A percentile compares a stretch with the other conserved stretches of the same genome.
Evolutionary conservation across 2,113 vertebrate genomes (phyloP).

Genomic region (Myiozetetes cayanensis): DNA sequence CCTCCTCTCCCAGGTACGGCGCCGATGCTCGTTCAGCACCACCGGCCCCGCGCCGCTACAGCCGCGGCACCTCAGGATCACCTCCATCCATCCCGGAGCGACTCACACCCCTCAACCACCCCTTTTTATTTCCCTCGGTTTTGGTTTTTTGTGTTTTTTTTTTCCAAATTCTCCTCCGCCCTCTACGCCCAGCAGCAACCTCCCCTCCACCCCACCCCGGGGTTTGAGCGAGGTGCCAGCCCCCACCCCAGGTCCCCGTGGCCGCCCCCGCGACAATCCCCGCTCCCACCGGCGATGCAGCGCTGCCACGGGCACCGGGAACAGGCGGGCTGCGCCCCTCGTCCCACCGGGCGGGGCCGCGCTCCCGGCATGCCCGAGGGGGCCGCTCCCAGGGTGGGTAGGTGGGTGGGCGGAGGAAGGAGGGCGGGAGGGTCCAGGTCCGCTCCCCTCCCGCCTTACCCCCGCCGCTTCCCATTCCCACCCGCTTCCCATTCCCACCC

Average conservation of each 20-base stretch:
- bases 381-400: neutral
- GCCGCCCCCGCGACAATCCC: fast-evolving
- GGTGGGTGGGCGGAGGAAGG: neutral
- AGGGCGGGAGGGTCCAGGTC: no score
- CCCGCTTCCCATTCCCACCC: neutral
- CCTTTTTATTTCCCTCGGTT: no score
- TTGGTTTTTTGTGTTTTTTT: no score
- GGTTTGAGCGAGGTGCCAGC: fast-evolving
- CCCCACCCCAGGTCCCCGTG: no score
- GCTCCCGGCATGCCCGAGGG: neutral
- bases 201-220: no score
- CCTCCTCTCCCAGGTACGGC: neutral
- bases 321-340: neutral
- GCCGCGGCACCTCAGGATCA: fast-evolving
- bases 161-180: fast-evolving
- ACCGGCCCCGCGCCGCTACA: fast-evolving
- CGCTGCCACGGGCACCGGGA: fast-evolving
- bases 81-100: neutral
- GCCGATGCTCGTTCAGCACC: fast-evolving
- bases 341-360: neutral
- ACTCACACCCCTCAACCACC: no score
- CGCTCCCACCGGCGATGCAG: no score
- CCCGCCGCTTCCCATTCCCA: neutral
- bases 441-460: no score
- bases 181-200: neutral